Evolutionary conservation across 2,888 invertebrate genomes (phyloP).

Genomic region (Dyspetes luteomarginatus): DNA sequence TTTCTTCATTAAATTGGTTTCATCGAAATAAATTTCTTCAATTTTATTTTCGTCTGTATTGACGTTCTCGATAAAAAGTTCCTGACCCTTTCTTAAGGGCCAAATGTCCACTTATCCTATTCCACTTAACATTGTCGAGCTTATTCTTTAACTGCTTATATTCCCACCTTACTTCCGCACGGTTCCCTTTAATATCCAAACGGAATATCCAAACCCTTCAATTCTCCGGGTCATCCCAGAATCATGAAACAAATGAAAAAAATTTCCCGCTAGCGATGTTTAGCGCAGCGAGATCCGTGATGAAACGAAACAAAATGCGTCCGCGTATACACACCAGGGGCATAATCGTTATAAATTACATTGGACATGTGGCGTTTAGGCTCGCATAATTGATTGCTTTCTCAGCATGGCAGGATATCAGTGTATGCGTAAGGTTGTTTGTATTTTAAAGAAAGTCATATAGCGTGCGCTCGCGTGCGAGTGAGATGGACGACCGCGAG

Average conservation of each 20-base stretch:
- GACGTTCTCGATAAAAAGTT: too few species aligned
- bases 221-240: not conserved
- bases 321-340: conserved; percentile 47
- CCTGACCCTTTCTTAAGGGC: too few species aligned
- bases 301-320: conserved; percentile 57
- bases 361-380: conserved; percentile 78
- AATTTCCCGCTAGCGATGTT: not conserved
- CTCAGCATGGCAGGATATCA: conserved; percentile 61
- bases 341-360: conserved; percentile 78
- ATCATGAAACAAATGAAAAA: not conserved
- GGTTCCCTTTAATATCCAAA: too few species aligned
- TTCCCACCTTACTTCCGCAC: too few species aligned
- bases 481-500: conserved; percentile 9
- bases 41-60: too few species aligned
- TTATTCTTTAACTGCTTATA: too few species aligned
- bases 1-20: too few species aligned
- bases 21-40: too few species aligned
- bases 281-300: conserved; percentile 51
- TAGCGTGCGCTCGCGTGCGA: conserved; percentile 16
- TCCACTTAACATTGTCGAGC: too few species aligned
- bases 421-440: conserved; percentile 33
- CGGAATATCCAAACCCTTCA: too few species aligned
- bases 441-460: conserved; percentile 16
- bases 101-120: too few species aligned
- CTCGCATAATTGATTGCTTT: conserved; percentile 79